Evolutionary conservation across 2,113 vertebrate species (phyloP), one percentile per base, ranked within the genome.

Genomic region (Seriola aureovittata): DNA sequence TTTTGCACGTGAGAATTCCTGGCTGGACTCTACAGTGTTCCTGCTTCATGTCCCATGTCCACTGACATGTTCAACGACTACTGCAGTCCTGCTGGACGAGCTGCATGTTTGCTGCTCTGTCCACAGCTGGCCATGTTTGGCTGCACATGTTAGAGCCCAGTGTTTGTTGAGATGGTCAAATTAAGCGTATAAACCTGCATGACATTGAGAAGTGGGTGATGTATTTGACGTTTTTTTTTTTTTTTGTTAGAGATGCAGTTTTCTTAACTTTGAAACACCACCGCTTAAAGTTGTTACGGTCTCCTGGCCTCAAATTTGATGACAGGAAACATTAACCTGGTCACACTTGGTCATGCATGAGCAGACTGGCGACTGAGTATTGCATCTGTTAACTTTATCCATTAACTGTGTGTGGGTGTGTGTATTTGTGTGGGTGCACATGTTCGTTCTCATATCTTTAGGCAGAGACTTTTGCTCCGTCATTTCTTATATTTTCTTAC

Each of bases 1-100:
- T 85, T 89, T 88, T 75, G 67, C 69, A 60, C 55, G 62, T 63
- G 71, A 78, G 76, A 75, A 73, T 84, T 87, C 70, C 70, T 72
- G 63, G 34, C 62, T 57, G 46, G n/a, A 32, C 71, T 74, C 52
- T 8, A 12, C 63, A 64, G 21, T 59, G 60, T 71, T 78, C 66
- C 50, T 70, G 69, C 29, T 42, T 66, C 46, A 66, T 79, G 36
- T 82, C 13, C 17, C 50, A 40, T 60, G 36, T 60, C 46, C 2
- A 14, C 74, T 84, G 82, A 85, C 80, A 71, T 66, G 50, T 85
- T 80, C 38, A 71, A 25, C 57, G 58, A 60, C 55, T 44, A 66
- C 21, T 70, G 52, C 23, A 11, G 54, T 57, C 74, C 80, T 59
- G 34, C 29, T 40, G 66, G 57, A 55, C 44, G 23, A 59, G 19